phyloP scores from a whole-genome alignment of 2,113 vertebrate species.

The Bubo blakistoni region DNA sequence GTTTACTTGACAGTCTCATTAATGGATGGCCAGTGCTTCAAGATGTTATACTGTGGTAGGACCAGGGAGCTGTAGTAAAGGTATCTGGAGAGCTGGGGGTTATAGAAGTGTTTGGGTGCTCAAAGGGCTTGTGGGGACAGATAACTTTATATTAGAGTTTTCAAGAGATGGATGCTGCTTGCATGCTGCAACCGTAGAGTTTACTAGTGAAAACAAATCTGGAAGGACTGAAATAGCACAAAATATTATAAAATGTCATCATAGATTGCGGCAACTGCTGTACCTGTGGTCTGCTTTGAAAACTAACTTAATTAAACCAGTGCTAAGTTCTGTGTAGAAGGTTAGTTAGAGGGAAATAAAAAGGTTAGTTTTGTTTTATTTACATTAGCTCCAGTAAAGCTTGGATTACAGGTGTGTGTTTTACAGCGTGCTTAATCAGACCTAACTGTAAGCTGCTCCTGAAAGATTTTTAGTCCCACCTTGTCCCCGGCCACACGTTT shows the following conservation, averaged over 20 bases:
- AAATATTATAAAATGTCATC: background rate
- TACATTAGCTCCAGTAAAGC: background rate
- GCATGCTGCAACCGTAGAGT: rapidly evolving
- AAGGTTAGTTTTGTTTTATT: background rate
- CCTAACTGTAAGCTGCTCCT: background rate
- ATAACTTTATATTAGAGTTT: background rate
- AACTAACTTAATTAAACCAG: background rate
- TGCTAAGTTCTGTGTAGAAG: background rate
- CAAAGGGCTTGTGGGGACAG: background rate
- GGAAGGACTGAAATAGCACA: background rate
- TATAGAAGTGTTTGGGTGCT: background rate
- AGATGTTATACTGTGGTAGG: background rate
- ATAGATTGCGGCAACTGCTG: background rate
- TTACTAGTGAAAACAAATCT: background rate
- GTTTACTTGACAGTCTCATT: background rate
- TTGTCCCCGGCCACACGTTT: background rate
- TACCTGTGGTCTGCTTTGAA: background rate
- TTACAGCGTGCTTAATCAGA: background rate
- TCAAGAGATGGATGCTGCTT: background rate
- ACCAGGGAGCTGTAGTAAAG: background rate
- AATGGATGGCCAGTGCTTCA: background rate
- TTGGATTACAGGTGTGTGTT: background rate
- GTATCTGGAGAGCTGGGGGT: background rate
- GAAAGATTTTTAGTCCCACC: background rate
- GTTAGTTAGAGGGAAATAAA: background rate